A percentile compares a stretch with the other conserved stretches of the same genome.
phyloP scores from a whole-genome alignment of 2,797 vertebrate genomes.

The Limnodromus scolopaceus region DNA sequence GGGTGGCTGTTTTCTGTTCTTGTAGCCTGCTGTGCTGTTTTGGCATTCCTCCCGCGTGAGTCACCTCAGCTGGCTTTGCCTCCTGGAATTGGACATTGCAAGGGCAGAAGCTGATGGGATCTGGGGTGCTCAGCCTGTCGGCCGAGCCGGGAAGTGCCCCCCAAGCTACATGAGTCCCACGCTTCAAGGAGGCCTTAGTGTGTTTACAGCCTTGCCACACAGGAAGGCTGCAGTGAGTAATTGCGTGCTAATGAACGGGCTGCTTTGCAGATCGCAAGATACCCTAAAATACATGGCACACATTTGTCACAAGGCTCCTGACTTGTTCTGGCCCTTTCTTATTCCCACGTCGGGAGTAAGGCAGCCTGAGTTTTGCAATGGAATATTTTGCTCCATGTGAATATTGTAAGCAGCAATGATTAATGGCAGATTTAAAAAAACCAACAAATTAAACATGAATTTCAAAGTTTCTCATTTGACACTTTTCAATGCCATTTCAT shows the following conservation, averaged over 20 bases:
- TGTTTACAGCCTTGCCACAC: not conserved
- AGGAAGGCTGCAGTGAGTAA: not conserved
- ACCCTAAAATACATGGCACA: not conserved
- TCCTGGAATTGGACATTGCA: not conserved
- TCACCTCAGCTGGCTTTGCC: not conserved
- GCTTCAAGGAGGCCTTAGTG: fast-evolving
- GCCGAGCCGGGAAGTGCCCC: fast-evolving
- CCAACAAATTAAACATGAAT: not conserved
- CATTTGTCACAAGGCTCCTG: not conserved
- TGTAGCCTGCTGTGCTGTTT: not conserved
- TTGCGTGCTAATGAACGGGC: not conserved
- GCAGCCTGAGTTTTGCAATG: not conserved
- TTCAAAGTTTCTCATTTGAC: not conserved
- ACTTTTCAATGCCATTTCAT: not conserved
- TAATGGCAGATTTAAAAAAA: not conserved
- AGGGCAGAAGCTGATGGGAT: not conserved
- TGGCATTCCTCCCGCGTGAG: not conserved
- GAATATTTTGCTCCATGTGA: not conserved
- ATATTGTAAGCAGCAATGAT: not conserved
- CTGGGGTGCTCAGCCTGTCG: fast-evolving
- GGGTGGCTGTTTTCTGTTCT: not conserved
- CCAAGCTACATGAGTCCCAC: fast-evolving
- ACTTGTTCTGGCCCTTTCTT: not conserved
- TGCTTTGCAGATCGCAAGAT: not conserved
- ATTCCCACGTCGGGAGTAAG: not conserved